Evolutionary conservation across 2,888 invertebrate genomes (phyloP), one percentile per base, ranked within the genome.

Genomic region (Xestia xanthographa): DNA sequence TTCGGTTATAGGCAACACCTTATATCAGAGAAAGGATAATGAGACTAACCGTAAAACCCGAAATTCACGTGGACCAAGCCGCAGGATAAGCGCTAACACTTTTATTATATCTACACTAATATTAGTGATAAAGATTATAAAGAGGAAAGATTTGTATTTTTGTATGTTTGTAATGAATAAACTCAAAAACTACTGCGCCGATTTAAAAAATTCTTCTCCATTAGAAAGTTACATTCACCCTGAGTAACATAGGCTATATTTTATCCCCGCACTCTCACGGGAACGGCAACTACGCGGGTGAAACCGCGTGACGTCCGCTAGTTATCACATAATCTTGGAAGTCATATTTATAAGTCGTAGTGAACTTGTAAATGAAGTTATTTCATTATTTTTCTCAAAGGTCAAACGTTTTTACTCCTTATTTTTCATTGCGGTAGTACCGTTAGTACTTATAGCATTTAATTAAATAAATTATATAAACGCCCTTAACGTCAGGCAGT

Each of bases 361-460:
- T 38, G 38, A 60, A 82, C 38, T 60, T 66, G 12, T 38, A 82
- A 82, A 53, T 82, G 2, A 66, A 60, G n/a, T 63, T 45, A 45
- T 14, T 53, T 62, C 45, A 63, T 77, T 73, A 53, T 62, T 56
- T 74, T 63, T 45, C 14, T 22, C 1, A 77, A 77, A 74, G 81
- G 77, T 81, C 75, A 81, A 74, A n/a, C 63, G 20, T 56, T 80
- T 58, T 34, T 22, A 22, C 41, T 34, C 20, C 2, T 45, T 53
- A 53, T 41, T n/a, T 63, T 63, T 75, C 53, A 53, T 60, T 65
- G 75, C 34, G 26, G 38, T 60, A 66, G 53, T 62, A 50, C 50
- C 22, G 34, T 66, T 29, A 45, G 22, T 50, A 53, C 4, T 3
- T 38, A 53, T 58, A 65, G 60, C 22, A 26, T 81, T 74, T 81